Evolutionary conservation across 1,140 invertebrate species (phyloP).

Genomic region (Pantala flavescens): DNA sequence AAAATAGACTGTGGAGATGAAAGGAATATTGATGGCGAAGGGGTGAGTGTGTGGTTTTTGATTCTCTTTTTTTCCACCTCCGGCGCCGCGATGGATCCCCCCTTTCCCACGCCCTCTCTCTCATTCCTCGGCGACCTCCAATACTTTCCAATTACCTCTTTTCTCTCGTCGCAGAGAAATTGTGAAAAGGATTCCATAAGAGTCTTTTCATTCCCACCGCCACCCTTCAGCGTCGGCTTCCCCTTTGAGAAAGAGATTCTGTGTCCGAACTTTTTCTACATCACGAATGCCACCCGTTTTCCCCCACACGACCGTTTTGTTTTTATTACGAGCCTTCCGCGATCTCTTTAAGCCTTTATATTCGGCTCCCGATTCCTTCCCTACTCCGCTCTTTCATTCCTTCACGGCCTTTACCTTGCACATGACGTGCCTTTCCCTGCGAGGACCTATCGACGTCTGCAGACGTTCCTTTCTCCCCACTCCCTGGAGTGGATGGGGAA

Average conservation of each 20-base stretch:
- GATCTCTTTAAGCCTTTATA: no score
- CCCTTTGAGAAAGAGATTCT: neutral
- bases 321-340: neutral
- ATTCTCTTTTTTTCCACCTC: neutral
- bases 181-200: neutral
- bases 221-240: neutral
- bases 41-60: neutral
- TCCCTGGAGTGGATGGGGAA: no score
- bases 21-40: neutral
- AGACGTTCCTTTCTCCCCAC: no score
- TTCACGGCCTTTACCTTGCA: no score
- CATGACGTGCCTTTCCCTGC: no score
- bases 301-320: neutral
- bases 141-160: slow-evolving; percentile 3
- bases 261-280: no score
- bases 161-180: neutral
- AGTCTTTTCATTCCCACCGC: neutral
- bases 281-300: no score
- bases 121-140: neutral
- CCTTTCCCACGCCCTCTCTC: neutral
- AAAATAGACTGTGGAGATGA: neutral
- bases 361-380: no score
- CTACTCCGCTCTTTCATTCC: no score
- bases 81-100: neutral
- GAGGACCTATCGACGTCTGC: no score